Percentiles rank a stretch among this genome's conserved stretches.
phyloP scores from a whole-genome alignment of 2,113 vertebrate genomes.

The Donacobius atricapilla region DNA sequence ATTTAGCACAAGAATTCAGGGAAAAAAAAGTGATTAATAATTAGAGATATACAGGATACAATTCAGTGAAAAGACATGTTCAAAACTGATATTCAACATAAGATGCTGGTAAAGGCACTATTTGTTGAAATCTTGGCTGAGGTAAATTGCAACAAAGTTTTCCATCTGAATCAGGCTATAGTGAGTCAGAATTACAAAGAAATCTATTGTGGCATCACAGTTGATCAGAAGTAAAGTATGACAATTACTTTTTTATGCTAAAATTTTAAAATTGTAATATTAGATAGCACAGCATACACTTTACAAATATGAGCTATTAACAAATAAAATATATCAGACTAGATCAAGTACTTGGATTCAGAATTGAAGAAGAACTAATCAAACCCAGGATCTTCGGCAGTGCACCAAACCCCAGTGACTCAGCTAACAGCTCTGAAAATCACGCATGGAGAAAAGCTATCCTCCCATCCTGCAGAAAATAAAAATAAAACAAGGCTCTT shows the following conservation, averaged over 20 bases:
- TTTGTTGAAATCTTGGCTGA: background rate
- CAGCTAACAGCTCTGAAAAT: constrained; percentile 4
- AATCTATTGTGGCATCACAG: background rate
- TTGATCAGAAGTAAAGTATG: background rate
- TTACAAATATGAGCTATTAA: background rate
- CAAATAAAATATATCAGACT: background rate
- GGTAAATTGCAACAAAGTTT: background rate
- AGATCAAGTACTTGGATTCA: background rate
- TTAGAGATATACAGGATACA: background rate
- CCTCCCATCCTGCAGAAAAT: background rate
- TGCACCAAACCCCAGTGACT: background rate
- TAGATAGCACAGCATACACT: background rate
- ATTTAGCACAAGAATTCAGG: background rate
- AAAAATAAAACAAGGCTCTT: background rate
- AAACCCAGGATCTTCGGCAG: background rate
- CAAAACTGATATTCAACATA: background rate
- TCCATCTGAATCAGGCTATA: background rate
- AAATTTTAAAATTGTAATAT: background rate
- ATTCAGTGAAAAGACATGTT: background rate
- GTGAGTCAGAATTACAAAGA: background rate
- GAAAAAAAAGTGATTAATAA: background rate
- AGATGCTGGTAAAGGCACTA: background rate
- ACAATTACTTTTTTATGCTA: background rate
- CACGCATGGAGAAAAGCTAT: background rate
- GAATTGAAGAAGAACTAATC: background rate